Evolutionary conservation across 2,888 invertebrate species (phyloP).

Genomic region (Pterostichus niger): DNA sequence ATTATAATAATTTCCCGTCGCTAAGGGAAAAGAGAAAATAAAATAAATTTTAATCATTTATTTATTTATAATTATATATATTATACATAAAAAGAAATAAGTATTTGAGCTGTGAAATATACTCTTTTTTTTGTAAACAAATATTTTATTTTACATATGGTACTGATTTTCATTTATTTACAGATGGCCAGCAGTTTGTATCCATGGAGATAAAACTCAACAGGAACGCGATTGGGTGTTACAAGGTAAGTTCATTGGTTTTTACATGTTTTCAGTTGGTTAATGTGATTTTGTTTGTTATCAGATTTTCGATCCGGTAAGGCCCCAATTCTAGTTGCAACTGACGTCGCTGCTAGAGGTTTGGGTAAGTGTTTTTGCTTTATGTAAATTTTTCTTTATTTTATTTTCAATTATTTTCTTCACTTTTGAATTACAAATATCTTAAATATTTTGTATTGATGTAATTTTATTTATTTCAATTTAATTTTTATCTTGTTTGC

Average conservation of each 20-base stretch:
- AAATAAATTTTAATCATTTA: no score
- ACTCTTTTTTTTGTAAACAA: neutral
- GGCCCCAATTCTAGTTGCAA: slow-evolving; percentile 94
- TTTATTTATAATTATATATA: no score
- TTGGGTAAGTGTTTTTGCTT: slow-evolving; percentile 85
- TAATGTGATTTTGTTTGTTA: slow-evolving; percentile 71
- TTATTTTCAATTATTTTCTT: slow-evolving; percentile 31
- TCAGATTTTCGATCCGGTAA: slow-evolving; percentile 91
- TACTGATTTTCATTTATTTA: slow-evolving; percentile 65
- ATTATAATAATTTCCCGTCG: no score
- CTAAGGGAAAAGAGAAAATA: no score
- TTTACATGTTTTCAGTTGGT: neutral
- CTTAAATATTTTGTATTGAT: slow-evolving; percentile 40
- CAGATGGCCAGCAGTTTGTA: slow-evolving; percentile 91
- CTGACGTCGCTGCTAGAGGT: slow-evolving; percentile 96
- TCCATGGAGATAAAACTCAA: slow-evolving; percentile 97
- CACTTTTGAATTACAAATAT: slow-evolving; percentile 30
- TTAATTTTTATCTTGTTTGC: slow-evolving; percentile 52
- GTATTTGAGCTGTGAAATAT: no score
- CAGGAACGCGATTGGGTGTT: slow-evolving; percentile 96
- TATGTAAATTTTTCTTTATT: slow-evolving; percentile 35
- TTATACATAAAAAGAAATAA: no score
- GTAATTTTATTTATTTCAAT: slow-evolving; percentile 29
- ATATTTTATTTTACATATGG: slow-evolving; percentile 1
- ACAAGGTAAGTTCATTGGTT: slow-evolving; percentile 81